phyloP scores from a whole-genome alignment of 1,140 invertebrate genomes.

The Zaprionus nigranus region DNA sequence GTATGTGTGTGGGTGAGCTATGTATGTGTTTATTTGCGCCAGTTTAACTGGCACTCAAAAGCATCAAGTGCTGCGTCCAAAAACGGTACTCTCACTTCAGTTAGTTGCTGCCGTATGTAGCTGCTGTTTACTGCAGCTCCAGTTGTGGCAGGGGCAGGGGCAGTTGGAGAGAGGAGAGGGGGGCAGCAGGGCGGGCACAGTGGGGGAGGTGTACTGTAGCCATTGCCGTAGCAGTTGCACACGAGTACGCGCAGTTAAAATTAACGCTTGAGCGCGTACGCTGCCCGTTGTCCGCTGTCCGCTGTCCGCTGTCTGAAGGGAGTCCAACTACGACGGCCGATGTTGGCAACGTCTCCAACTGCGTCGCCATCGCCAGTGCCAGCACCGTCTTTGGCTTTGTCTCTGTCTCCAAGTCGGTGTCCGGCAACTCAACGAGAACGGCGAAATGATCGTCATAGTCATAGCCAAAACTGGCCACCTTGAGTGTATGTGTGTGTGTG shows the following conservation, averaged over 20 bases:
- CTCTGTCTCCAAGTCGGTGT: constrained; percentile 17
- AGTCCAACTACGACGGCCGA: constrained; percentile 18
- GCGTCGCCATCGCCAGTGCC: constrained; percentile 1
- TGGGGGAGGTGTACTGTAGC: neutral
- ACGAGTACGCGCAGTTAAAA: constrained; percentile 50
- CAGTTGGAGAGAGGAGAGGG: neutral
- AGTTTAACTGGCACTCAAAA: constrained; percentile 43
- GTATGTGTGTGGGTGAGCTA: constrained; percentile 4
- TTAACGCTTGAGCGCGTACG: constrained; percentile 55
- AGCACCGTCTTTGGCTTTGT: constrained; percentile 1
- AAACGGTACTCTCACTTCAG: constrained; percentile 50
- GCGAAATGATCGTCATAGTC: constrained; percentile 34
- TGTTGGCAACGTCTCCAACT: neutral
- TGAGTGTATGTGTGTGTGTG: constrained; percentile 8
- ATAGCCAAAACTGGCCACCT: constrained; percentile 43
- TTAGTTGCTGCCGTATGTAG: constrained; percentile 7
- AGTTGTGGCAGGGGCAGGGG: neutral
- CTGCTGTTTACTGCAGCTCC: constrained; percentile 1
- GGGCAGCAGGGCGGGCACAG: too few species aligned
- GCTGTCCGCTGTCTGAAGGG: constrained; percentile 42
- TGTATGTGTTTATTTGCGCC: constrained; percentile 32
- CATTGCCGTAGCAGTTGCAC: constrained; percentile 34
- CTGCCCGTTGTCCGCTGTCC: constrained; percentile 25
- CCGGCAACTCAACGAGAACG: constrained; percentile 67
- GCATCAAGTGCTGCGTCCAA: constrained; percentile 41